Base-by-base conservation (phyloP, 2,113 vertebrate species). In the Tetrao urogallus region DNA sequence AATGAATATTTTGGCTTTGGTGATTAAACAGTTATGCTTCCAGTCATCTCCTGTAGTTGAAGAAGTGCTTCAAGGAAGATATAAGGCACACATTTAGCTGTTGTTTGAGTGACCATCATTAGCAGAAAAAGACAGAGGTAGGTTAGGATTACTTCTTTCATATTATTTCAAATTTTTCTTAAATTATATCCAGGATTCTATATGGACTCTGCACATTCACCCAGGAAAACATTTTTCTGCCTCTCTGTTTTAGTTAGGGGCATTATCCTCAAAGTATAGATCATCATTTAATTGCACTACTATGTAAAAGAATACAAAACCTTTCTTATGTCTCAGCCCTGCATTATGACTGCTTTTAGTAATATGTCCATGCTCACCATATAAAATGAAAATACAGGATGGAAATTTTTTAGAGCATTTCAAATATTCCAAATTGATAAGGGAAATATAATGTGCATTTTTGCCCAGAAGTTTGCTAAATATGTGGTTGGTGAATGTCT, bases 301-400 rank as follows among this genome's bases (percentile, higher is more conserved):
- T 88, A 38, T 8, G 6, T 63, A 69, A 65, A 85, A 85, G 25
- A 79, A 66, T 38, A 58, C 9, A 60, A 27, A 11, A 11, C 15
- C 30, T 67, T 61, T 66, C 22, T 71, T 70, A n/a, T 80, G 43
- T 24, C 28, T 95, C 73, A 67, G 45, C 63, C 45, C 22, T 22
- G 11, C 78, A 58, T 84, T 16, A 28, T 70, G 40, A 88, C 89
- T 92, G 50, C 45, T 78, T 95, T 91, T 42, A 94, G 65, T 32
- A 86, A 52, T 89, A 94, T 80, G 69, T 75, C 52, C 19, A 4
- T 58, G 4, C 34, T 84, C 94, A 92, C 47, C 89, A 86, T 89
- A 89, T 80, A n/a, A 95, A 92, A 94, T 83, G 40, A 75, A 93
- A 94, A 88, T 81, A 43, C 32, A 13, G 56, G 19, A 73, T 50